Conservation (phyloP, 2,888 invertebrate species). For the Catocala fraxini region DNA sequence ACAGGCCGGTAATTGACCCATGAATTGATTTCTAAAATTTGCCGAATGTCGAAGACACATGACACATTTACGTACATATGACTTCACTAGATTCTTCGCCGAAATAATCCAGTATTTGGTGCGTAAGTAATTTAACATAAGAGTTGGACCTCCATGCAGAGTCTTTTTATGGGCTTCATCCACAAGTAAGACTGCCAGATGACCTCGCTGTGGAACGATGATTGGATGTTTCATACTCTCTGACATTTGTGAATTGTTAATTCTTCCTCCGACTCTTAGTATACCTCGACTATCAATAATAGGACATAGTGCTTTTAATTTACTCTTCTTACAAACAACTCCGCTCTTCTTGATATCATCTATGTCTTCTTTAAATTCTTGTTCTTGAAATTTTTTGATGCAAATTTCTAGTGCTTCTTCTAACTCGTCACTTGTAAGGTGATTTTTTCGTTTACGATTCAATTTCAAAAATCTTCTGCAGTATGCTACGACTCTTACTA, state of each 20-base stretch:
- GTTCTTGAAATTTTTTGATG: no score
- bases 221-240: conserved; percentile 1
- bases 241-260: background rate
- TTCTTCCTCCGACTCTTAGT: background rate
- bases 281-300: conserved; percentile 1
- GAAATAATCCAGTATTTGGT: background rate
- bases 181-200: background rate
- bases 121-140: background rate
- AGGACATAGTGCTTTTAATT: no score
- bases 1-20: background rate
- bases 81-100: background rate
- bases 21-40: background rate
- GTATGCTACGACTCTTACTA: no score
- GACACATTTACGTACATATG: background rate
- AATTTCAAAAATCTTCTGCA: no score
- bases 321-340: no score
- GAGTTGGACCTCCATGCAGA: background rate
- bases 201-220: background rate
- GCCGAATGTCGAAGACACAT: background rate
- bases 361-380: no score
- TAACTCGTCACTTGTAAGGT: no score
- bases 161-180: background rate
- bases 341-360: no score
- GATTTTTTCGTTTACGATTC: no score
- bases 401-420: no score